Conservation (phyloP, 2,888 invertebrate species). For the Panzeria rudis region DNA sequence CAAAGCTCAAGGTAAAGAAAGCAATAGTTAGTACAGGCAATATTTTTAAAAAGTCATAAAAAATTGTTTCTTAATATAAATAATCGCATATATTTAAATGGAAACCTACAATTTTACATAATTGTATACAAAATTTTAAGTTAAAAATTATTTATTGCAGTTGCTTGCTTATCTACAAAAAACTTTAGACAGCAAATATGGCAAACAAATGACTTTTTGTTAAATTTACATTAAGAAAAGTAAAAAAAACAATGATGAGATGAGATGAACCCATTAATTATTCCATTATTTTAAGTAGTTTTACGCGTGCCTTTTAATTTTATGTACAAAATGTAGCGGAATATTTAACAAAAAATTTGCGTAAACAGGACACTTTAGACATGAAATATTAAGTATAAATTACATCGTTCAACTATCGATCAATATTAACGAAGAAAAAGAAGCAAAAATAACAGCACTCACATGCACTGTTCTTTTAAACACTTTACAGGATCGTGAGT, state of each 20-base stretch:
- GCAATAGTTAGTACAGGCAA: constrained; percentile 1
- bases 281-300: constrained; percentile 67
- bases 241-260: not conserved
- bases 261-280: constrained; percentile 57
- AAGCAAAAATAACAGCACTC: not conserved
- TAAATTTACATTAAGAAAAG: constrained; percentile 28
- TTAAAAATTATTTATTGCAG: constrained; percentile 22
- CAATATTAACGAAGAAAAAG: constrained; percentile 20
- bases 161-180: constrained; percentile 17
- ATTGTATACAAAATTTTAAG: constrained; percentile 14
- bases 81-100: constrained; percentile 28
- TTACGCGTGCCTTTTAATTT: constrained; percentile 69
- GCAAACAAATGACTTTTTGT: constrained; percentile 29
- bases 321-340: constrained; percentile 24
- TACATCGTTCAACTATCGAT: constrained; percentile 63
- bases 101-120: constrained; percentile 40
- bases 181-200: constrained; percentile 17
- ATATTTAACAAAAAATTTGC: constrained; percentile 16
- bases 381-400: constrained; percentile 60
- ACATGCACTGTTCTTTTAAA: constrained; percentile 24
- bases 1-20: constrained; percentile 48
- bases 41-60: constrained; percentile 4
- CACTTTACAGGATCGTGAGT: constrained; percentile 53
- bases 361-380: constrained; percentile 43
- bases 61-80: constrained; percentile 10